These are phyloP conservation scores for Chymomyza fuscimana DNA, from an alignment of 2,888 invertebrate species.

Conservation along the genomic window DNA sequence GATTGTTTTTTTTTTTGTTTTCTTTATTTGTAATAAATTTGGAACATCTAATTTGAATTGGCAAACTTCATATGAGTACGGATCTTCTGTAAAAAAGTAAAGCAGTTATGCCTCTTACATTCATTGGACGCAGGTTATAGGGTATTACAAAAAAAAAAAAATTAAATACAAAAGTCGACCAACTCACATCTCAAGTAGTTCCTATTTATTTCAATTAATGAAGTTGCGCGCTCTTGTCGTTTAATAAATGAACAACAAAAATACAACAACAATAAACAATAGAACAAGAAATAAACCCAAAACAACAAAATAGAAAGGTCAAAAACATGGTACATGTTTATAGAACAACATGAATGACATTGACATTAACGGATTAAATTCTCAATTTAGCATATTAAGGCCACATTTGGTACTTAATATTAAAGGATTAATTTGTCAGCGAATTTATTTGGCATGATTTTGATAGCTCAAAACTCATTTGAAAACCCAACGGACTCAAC, in stretches of 20 bases:
- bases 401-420: not conserved
- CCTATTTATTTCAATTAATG: constrained; percentile 69
- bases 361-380: constrained; percentile 50
- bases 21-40: too few relatives aligned
- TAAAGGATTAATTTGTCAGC: not conserved
- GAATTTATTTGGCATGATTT: not conserved
- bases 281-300: not conserved
- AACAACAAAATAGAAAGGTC: not conserved
- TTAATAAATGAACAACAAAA: constrained; percentile 50
- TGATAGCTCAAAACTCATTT: not conserved
- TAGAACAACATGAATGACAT: not conserved
- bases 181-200: not conserved
- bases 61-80: too few relatives aligned
- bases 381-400: constrained; percentile 47
- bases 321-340: not conserved
- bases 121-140: not conserved
- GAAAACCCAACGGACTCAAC: not conserved
- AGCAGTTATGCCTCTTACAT: not conserved
- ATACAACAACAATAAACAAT: not conserved
- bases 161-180: not conserved
- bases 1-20: too few relatives aligned
- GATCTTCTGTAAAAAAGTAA: too few relatives aligned
- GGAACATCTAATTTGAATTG: too few relatives aligned
- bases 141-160: not conserved
- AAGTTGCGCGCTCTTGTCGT: constrained; percentile 56